These are phyloP conservation scores for Lycocerus yunnanus DNA, from an alignment of 2,888 invertebrate genomes.

Conservation along the genomic window DNA sequence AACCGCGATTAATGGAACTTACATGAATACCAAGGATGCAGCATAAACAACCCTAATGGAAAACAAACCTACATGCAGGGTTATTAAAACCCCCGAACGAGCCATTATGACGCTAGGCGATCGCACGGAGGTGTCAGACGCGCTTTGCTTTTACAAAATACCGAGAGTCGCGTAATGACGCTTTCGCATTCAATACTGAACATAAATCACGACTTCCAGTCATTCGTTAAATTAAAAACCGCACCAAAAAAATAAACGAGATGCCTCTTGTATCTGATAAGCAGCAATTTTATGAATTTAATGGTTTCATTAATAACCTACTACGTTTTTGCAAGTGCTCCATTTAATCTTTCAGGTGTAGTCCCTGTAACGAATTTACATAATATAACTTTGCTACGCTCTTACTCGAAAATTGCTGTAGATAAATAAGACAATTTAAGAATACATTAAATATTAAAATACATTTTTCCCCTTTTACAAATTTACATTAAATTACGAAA, in stretches of 20 bases:
- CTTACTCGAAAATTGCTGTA: constrained; percentile 5
- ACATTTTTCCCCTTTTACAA: not conserved
- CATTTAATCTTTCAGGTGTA: constrained; percentile 44
- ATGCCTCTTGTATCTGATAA: constrained; percentile 47
- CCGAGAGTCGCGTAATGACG: constrained; percentile 33
- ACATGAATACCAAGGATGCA: constrained; percentile 49
- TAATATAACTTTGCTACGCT: constrained; percentile 39
- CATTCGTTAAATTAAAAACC: constrained; percentile 48
- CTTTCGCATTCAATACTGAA: constrained; percentile 43
- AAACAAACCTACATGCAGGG: constrained; percentile 45
- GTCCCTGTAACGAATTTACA: constrained; percentile 39
- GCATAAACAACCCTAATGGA: constrained; percentile 50
- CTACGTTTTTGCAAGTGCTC: constrained; percentile 34
- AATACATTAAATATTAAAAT: constrained; percentile 10
- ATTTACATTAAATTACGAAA: not conserved
- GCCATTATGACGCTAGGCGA: constrained; percentile 34
- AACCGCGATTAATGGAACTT: constrained; percentile 52
- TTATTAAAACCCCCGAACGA: constrained; percentile 40
- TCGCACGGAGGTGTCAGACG: constrained; percentile 34
- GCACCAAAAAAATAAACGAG: constrained; percentile 41
- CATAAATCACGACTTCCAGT: constrained; percentile 45
- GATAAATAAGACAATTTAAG: constrained; percentile 12
- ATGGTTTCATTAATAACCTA: constrained; percentile 50
- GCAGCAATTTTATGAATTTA: constrained; percentile 48
- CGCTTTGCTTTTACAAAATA: constrained; percentile 35